phyloP scores from a whole-genome alignment of 2,113 vertebrate species.

The Chiloscyllium plagiosum region DNA sequence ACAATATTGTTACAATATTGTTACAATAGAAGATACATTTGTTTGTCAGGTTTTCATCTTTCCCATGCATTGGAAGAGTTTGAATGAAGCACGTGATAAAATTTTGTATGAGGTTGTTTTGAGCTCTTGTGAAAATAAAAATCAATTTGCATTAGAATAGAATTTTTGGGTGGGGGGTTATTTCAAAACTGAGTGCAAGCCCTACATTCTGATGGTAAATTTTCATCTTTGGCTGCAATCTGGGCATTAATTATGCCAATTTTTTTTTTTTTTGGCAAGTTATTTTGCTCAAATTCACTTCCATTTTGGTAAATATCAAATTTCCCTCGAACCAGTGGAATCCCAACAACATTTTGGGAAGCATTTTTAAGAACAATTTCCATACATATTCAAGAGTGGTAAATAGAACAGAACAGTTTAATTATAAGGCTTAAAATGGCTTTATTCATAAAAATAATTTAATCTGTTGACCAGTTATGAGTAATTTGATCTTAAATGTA shows the following conservation, averaged over 20 bases:
- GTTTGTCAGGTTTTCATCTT: neutral
- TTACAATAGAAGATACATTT: neutral
- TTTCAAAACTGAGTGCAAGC: neutral
- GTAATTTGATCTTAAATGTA: neutral
- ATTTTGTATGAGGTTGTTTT: neutral
- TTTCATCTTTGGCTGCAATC: neutral
- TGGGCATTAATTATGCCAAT: neutral
- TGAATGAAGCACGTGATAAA: neutral
- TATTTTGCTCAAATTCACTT: neutral
- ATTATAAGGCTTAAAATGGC: neutral
- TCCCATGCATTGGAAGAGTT: neutral
- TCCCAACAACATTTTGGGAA: neutral
- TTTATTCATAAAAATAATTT: neutral
- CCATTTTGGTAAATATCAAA: neutral
- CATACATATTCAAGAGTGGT: neutral
- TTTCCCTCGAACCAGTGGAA: neutral
- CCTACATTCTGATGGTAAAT: neutral
- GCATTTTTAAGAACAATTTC: neutral
- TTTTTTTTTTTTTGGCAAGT: no score
- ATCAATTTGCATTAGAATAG: slow-evolving; percentile 14
- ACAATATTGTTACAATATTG: neutral
- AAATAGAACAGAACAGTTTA: neutral
- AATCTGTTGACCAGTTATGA: neutral
- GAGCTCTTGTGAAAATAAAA: neutral
- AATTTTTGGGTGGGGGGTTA: neutral